Percentiles rank a stretch among this genome's conserved stretches.
Conservation (phyloP, 1,140 invertebrate genomes). For the Brachionus rotundiformis region DNA sequence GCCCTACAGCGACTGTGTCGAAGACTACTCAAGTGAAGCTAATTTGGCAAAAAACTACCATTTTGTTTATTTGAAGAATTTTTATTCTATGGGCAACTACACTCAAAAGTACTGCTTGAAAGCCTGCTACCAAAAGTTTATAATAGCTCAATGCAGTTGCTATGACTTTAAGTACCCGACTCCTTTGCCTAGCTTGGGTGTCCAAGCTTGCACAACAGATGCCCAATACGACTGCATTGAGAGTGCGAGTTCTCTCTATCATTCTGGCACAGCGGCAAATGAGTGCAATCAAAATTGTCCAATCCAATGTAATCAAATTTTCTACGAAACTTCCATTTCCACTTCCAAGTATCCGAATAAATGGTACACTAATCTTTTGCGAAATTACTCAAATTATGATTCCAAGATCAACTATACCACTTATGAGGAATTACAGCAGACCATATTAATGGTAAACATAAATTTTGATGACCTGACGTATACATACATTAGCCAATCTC, state of each 20-base stretch:
- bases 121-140: constrained; percentile 19
- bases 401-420: neutral
- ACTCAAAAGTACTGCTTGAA: neutral
- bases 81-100: neutral
- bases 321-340: neutral
- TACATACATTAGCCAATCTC: neutral
- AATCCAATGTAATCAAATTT: neutral
- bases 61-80: neutral
- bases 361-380: neutral
- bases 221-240: neutral
- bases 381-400: neutral
- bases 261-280: neutral
- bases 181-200: neutral
- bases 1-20: constrained; percentile 13
- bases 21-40: neutral
- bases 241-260: neutral
- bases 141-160: neutral
- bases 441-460: constrained; percentile 23
- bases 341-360: neutral
- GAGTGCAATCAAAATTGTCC: neutral
- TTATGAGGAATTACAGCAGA: neutral
- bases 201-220: neutral
- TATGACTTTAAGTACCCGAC: neutral
- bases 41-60: neutral
- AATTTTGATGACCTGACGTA: constrained; percentile 34